phyloP scores from a whole-genome alignment of 1,140 invertebrate species.

The Drosophila nasuta region DNA sequence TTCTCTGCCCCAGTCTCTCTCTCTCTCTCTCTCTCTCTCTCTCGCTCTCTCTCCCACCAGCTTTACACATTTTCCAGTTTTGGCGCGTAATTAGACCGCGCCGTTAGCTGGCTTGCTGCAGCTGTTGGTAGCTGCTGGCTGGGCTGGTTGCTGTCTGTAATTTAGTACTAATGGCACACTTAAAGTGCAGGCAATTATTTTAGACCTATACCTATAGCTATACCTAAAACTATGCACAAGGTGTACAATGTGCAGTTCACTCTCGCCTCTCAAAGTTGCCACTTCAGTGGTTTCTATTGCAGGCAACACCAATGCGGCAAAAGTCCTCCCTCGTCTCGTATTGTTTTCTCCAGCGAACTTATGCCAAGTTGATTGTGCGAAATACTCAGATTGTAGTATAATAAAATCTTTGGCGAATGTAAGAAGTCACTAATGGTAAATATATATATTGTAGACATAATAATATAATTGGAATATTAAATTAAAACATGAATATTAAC shows the following conservation, averaged over 20 bases:
- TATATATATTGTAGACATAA: no score
- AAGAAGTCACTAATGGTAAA: neutral
- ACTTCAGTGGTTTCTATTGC: constrained; percentile 60
- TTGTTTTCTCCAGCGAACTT: constrained; percentile 2
- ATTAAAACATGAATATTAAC: no score
- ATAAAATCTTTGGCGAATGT: constrained; percentile 1
- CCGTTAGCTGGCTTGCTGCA: constrained; percentile 62
- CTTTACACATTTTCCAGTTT: constrained; percentile 28
- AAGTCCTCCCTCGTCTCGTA: neutral
- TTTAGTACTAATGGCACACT: constrained; percentile 81
- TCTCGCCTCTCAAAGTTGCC: constrained; percentile 47
- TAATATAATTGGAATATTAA: no score
- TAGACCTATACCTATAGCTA: constrained; percentile 63
- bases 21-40: no score
- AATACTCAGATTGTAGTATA: neutral
- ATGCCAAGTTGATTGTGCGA: constrained; percentile 22
- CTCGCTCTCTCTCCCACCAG: neutral
- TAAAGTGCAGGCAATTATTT: constrained; percentile 81
- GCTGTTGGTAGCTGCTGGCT: constrained; percentile 15
- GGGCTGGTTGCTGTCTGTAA: constrained; percentile 67
- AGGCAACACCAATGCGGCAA: neutral
- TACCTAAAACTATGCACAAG: constrained; percentile 17
- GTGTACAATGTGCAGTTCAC: constrained; percentile 26
- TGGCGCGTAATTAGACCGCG: constrained; percentile 77
- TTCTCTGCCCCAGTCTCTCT: no score